These are phyloP conservation scores for Nyctereutes procyonoides DNA, from an alignment of 2,113 vertebrate species.

Conservation along the genomic window DNA sequence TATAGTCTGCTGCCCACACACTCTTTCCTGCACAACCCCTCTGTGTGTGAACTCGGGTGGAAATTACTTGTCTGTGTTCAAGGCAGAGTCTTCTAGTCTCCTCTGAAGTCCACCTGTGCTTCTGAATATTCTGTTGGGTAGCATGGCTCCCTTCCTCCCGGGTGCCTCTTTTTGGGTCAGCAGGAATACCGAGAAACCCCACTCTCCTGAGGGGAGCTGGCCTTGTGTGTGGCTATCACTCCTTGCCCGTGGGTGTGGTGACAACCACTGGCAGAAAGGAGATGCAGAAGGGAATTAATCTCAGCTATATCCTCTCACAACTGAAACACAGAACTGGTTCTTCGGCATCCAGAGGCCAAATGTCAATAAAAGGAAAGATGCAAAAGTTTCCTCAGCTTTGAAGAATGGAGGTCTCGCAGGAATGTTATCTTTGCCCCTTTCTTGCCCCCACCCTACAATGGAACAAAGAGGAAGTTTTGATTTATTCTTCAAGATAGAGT, in stretches of 20 bases:
- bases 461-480: constrained; percentile 70
- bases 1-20: not conserved
- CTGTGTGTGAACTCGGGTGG: not conserved
- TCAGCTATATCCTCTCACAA: not conserved
- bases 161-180: not conserved
- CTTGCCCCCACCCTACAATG: constrained; percentile 38
- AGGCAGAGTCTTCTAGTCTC: constrained; percentile 40
- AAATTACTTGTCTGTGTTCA: constrained; percentile 33
- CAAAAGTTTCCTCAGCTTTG: constrained; percentile 54
- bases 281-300: not conserved
- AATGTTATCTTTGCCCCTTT: constrained; percentile 74
- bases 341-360: constrained; percentile 43
- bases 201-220: not conserved
- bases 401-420: constrained; percentile 55
- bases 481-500: constrained; percentile 76
- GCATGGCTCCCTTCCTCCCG: not conserved
- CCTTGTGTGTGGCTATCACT: not conserved
- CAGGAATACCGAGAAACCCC: not conserved
- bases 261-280: not conserved
- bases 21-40: not conserved
- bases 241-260: not conserved
- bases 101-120: not conserved
- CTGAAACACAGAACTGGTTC: constrained; percentile 38
- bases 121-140: not conserved
- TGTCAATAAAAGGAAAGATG: constrained; percentile 67